These are phyloP conservation scores for Psittacula derbiana DNA, from an alignment of 2,797 vertebrate species.

Conservation along the genomic window DNA sequence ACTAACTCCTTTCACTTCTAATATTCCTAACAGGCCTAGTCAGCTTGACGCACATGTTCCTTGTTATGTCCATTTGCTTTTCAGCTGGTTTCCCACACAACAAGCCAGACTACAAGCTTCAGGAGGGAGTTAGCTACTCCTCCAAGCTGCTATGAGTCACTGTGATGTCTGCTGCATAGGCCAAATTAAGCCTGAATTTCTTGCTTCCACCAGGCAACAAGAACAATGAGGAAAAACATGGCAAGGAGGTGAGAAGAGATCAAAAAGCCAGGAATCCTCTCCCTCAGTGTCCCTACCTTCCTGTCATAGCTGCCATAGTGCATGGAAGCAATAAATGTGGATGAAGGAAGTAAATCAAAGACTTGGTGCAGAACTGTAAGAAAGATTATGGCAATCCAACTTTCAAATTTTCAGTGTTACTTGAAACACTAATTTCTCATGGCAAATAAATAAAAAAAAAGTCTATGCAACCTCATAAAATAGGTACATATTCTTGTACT, in stretches of 20 bases:
- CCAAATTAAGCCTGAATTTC: constrained; percentile 64
- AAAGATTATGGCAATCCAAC: background rate
- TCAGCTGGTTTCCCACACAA: constrained; percentile 49
- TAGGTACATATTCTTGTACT: background rate
- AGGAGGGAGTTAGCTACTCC: constrained; percentile 20
- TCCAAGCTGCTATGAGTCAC: constrained; percentile 50
- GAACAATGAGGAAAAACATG: background rate
- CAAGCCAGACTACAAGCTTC: constrained; percentile 22
- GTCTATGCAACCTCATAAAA: background rate
- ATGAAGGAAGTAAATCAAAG: background rate
- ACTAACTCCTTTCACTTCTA: background rate
- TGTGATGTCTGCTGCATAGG: constrained; percentile 15
- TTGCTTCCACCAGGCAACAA: constrained; percentile 53
- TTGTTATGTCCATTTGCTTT: constrained; percentile 28
- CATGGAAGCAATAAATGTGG: background rate
- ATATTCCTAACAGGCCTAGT: background rate
- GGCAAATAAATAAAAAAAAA: background rate
- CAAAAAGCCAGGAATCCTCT: constrained; percentile 22
- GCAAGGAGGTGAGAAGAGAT: constrained; percentile 37
- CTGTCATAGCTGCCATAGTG: background rate
- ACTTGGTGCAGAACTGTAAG: background rate
- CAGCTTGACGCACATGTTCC: background rate
- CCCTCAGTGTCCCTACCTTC: background rate
- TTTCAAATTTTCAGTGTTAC: background rate
- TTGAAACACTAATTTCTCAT: background rate